Percentiles rank a stretch among this genome's conserved stretches.
These are phyloP conservation scores for Halichoerus grypus DNA, from an alignment of 2,113 vertebrate species.

Conservation along the genomic window DNA sequence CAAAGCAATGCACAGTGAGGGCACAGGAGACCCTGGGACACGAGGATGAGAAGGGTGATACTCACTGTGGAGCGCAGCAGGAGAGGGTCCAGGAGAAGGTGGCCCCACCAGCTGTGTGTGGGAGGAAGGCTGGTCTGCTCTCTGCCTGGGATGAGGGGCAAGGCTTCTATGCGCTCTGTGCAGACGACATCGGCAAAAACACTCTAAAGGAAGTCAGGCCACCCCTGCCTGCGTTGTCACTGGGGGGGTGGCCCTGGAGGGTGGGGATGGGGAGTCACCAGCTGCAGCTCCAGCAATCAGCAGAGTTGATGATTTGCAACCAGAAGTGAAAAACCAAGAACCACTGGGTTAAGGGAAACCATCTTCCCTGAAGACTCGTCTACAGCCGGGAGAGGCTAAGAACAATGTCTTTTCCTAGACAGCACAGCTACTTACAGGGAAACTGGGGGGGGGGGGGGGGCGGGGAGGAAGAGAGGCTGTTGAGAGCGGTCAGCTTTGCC, in stretches of 20 bases:
- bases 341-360: background rate
- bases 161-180: conserved; percentile 31
- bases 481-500: rapidly evolving
- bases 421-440: background rate
- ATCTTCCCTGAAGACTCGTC: background rate
- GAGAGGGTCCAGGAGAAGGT: background rate
- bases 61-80: background rate
- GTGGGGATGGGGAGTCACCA: conserved; percentile 69
- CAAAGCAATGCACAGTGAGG: rapidly evolving
- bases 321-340: background rate
- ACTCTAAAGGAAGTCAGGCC: conserved; percentile 65
- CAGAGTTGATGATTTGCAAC: background rate
- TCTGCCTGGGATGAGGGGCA: background rate
- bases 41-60: background rate
- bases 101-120: background rate
- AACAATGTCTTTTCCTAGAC: background rate
- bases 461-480: background rate
- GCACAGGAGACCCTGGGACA: background rate
- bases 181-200: background rate
- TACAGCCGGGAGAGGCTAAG: background rate
- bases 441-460: rapidly evolving
- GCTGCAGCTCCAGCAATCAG: background rate
- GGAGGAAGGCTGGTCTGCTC: background rate
- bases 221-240: conserved; percentile 47
- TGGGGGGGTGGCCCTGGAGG: conserved; percentile 45